These are phyloP conservation scores for Oreonectes daqikongensis DNA, from an alignment of 2,797 vertebrate species.

Conservation along the genomic window DNA sequence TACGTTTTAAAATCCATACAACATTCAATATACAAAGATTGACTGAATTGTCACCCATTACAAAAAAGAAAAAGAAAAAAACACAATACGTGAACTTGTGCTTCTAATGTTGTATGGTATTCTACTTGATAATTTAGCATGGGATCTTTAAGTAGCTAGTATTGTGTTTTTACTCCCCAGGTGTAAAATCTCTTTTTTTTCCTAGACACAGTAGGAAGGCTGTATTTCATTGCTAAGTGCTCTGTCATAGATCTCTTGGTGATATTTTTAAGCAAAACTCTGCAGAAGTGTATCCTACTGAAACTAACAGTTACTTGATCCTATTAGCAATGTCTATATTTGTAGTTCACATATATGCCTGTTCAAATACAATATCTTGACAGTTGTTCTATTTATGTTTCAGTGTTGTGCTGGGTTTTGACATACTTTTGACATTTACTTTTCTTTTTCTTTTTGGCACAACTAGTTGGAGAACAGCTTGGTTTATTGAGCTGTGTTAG, in stretches of 20 bases:
- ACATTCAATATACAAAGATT: conserved; percentile 53
- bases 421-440: conserved; percentile 68
- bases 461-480: conserved; percentile 70
- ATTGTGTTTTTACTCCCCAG: conserved; percentile 71
- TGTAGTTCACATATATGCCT: conserved; percentile 88
- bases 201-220: conserved; percentile 78
- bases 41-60: conserved; percentile 49
- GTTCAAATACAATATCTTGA: conserved; percentile 84
- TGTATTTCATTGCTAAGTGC: conserved; percentile 82
- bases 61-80: conserved; percentile 5
- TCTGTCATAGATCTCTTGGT: conserved; percentile 80
- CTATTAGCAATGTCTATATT: conserved; percentile 82
- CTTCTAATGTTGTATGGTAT: conserved; percentile 82
- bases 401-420: conserved; percentile 86
- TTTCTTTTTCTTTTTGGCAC: conserved; percentile 75
- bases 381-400: conserved; percentile 88
- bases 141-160: conserved; percentile 81
- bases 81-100: conserved; percentile 74
- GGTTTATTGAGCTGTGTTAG: conserved; percentile 54
- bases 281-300: conserved; percentile 83
- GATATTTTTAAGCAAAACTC: conserved; percentile 74
- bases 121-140: conserved; percentile 78
- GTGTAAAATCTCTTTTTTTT: conserved; percentile 54
- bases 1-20: conserved; percentile 66
- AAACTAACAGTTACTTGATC: conserved; percentile 80